Evolutionary conservation across 2,113 vertebrate genomes (phyloP), one percentile per base, ranked within the genome.

Genomic region (Dasyprocta punctata): DNA sequence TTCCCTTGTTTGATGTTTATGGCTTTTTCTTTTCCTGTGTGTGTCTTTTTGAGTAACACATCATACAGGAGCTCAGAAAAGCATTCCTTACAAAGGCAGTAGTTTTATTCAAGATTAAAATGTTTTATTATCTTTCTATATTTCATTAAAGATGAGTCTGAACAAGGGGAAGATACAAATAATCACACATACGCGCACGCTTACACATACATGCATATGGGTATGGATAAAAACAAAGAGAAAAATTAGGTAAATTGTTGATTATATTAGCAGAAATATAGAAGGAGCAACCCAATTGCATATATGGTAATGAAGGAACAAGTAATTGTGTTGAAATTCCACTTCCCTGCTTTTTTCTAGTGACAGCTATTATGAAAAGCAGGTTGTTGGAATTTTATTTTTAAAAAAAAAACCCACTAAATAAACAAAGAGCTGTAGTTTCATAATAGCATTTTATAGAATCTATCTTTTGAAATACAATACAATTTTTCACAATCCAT

Each of bases 391-490:
- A 88, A 24, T 82, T 86, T 38, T 65, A 16, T 14, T 54, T 24
- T n/a, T n/a, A n/a, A n/a, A n/a, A 3, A 17, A 54, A 24, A 85
- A 88, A 90, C 77, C 36, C 26, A 93, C 41, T 67, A 83, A 96
- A 95, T 96, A 95, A 90, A 95, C 56, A 93, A 94, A 83, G 90
- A 69, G 44, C 19, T 71, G 1, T 97, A 87, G 5, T 92, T 92
- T 95, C 81, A 60, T 90, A 90, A 96, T 86, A 90, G n/a, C 38
- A 67, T 94, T 92, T 96, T 92, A 92, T 94, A 96, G 90, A 92
- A 44, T 87, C 60, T 87, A 69, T 67, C 89, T 95, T 97, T 97
- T 82, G 88, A 96, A 96, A 90, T 88, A 36, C 30, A 92, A 75
- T 77, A 60, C 81, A 86, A 54, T 82, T 94, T 75, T 95, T 96